A percentile compares a stretch with the other conserved stretches of the same genome.
Evolutionary conservation across 1,140 invertebrate species (phyloP).

Genomic region (Odontomachus brunneus): DNA sequence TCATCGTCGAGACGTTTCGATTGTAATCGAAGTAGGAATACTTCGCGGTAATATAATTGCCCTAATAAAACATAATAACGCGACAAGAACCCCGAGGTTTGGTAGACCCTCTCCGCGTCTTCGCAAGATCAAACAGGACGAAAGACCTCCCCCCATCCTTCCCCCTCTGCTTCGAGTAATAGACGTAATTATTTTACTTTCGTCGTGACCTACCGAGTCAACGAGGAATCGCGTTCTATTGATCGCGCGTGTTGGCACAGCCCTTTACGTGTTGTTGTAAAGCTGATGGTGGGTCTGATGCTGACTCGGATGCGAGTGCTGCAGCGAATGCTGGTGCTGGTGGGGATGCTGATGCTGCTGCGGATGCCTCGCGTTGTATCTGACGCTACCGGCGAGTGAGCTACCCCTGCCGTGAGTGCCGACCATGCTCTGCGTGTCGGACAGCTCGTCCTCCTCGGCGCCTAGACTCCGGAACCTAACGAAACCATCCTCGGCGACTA

Average conservation of each 20-base stretch:
- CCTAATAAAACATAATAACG: too few species aligned
- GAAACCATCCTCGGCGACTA: constrained; percentile 94
- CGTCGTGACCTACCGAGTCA: constrained; percentile 46
- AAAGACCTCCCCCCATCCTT: too few species aligned
- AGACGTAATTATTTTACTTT: too few species aligned
- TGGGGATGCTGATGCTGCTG: constrained; percentile 74
- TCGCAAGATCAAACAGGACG: too few species aligned
- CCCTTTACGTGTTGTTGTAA: constrained; percentile 78
- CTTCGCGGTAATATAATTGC: too few species aligned
- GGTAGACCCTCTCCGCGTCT: too few species aligned
- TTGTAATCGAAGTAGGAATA: too few species aligned
- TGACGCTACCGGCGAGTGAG: constrained; percentile 82
- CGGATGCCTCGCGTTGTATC: constrained; percentile 80
- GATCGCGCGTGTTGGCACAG: constrained; percentile 33
- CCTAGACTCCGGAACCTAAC: constrained; percentile 91
- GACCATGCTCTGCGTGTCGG: constrained; percentile 81
- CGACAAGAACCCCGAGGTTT: too few species aligned
- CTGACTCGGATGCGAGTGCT: constrained; percentile 70
- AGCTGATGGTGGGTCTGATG: constrained; percentile 76
- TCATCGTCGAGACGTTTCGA: too few species aligned
- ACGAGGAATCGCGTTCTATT: constrained; percentile 60
- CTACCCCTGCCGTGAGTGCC: constrained; percentile 81
- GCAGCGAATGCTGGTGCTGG: constrained; percentile 72
- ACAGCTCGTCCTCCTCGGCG: constrained; percentile 83
- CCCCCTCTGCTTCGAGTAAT: too few species aligned